Evolutionary conservation across 2,113 vertebrate species (phyloP).

Genomic region (Laterallus jamaicensis): DNA sequence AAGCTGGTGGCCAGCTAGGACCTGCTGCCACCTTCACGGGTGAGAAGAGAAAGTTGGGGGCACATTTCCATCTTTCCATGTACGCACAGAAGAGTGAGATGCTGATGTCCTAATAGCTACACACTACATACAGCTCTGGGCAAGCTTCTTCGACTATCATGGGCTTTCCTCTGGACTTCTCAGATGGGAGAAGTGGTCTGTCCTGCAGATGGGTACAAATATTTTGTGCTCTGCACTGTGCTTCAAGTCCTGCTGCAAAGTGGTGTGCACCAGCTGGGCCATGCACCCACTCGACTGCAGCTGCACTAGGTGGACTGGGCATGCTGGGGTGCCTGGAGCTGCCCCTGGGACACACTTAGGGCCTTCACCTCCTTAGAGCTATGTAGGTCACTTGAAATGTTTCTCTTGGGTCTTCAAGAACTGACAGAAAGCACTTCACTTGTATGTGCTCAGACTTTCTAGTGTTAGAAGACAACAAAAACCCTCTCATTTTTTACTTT

Average conservation of each 20-base stretch:
- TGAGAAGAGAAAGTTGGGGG: not conserved
- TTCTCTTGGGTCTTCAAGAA: not conserved
- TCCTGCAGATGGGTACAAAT: not conserved
- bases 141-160: not conserved
- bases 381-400: not conserved
- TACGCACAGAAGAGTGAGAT: not conserved
- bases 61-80: not conserved
- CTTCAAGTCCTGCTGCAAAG: not conserved
- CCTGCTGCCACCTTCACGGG: not conserved
- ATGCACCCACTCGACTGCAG: no score
- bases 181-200: not conserved
- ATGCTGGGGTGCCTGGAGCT: not conserved
- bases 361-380: not conserved
- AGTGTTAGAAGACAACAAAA: not conserved
- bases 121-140: not conserved
- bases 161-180: not conserved
- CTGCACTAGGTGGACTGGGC: no score
- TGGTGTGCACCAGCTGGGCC: not conserved
- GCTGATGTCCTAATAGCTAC: not conserved
- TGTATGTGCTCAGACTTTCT: not conserved
- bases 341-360: not conserved
- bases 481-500: rapidly evolving
- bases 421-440: not conserved
- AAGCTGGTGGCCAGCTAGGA: not conserved
- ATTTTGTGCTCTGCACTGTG: not conserved